Evolutionary conservation across 2,113 vertebrate species (phyloP), one percentile per base, ranked within the genome.

Genomic region (Menidia beryllina): DNA sequence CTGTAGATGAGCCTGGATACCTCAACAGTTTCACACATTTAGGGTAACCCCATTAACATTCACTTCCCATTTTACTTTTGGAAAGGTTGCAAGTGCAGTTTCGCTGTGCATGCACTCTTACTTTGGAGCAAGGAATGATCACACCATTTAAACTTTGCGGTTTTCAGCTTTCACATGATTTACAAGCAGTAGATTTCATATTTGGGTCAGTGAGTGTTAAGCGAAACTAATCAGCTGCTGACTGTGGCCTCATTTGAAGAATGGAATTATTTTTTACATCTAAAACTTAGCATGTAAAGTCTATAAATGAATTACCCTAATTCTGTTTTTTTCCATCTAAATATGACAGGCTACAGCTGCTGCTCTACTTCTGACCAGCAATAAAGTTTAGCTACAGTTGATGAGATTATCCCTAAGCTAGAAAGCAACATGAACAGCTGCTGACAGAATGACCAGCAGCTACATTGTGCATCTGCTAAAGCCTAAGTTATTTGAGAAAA

Each of bases 381-480:
- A 8, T 8, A 34, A 8, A 34, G 30, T 34, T 6, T 34, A 30
- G 30, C 30, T 30, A 34, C 30, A 34, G 30, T 34, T 34, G 7
- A 45, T 17, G 6, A n/a, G 41, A 45, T 19, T 45, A 43, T 4
- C 14, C 15, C 17, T 17, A 43, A 43, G 14, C 39, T 43, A 19
- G 13, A 17, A 19, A 17, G 41, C 41, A 45, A 45, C 30, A 34
- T 34, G 30, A 10, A 34, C 25, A 67, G 69, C 27, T 17, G 54
- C 36, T 9, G 10, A 36, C 30, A 43, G 49, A 39, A 24, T 52
- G 60, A 69, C 26, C 34, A 63, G 45, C 65, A 63, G 65, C 24
- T 27, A 15, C 51, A 9, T 54, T 23, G 19, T 21, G 30, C 9
- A 20, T 47, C 49, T 65, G 48, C 53, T 54, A 30, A 48, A 21